Conservation (phyloP, 2,888 invertebrate genomes). For the Cinara cedri region DNA sequence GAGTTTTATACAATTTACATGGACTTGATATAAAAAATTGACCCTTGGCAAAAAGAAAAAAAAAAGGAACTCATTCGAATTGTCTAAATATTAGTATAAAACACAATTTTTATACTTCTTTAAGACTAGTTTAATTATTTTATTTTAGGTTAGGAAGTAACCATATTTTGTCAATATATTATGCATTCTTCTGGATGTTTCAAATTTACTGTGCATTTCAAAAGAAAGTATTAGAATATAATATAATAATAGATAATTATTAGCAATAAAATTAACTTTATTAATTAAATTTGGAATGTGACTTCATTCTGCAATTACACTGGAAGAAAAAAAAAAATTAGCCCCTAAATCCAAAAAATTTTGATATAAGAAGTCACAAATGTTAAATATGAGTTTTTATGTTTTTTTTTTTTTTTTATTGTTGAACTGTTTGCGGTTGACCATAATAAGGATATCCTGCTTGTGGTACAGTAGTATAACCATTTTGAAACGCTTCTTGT, state of each 20-base stretch:
- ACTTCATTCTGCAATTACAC: conserved; percentile 55
- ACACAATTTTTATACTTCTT: conserved; percentile 57
- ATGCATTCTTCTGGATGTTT: conserved; percentile 57
- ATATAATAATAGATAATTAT: conserved; percentile 53
- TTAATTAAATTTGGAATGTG: conserved; percentile 56
- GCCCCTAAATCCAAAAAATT: conserved; percentile 48
- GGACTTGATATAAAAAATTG: conserved; percentile 57
- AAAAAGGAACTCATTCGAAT: conserved; percentile 56
- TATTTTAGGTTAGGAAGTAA: conserved; percentile 55
- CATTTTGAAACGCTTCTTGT: conserved; percentile 70
- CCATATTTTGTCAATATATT: conserved; percentile 57
- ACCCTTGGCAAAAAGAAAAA: conserved; percentile 56
- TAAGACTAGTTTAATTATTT: conserved; percentile 57
- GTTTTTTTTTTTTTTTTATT: conserved; percentile 65
- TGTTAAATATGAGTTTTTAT: conserved; percentile 34
- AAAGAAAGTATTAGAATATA: conserved; percentile 57
- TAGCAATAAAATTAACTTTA: conserved; percentile 57
- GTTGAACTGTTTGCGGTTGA: conserved; percentile 68
- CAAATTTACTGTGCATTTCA: conserved; percentile 56
- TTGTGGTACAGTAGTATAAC: conserved; percentile 67
- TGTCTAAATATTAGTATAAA: conserved; percentile 57
- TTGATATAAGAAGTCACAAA: conserved; percentile 53
- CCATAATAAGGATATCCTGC: conserved; percentile 59
- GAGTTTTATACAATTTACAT: conserved; percentile 57
- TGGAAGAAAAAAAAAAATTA: conserved; percentile 55